Conservation (phyloP, 2,888 invertebrate genomes). For the Norana najaformis region DNA sequence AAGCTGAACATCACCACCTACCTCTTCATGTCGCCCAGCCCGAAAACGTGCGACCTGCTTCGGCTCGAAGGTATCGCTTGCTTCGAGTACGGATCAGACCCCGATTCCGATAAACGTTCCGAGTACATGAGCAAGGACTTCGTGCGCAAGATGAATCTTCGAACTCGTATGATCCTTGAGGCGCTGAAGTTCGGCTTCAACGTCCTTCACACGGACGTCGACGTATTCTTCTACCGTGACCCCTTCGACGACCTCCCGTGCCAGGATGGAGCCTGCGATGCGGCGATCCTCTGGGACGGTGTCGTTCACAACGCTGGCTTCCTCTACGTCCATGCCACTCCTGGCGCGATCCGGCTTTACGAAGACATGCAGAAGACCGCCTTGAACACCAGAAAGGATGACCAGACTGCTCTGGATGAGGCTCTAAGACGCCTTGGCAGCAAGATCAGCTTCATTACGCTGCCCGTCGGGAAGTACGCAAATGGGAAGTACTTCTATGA, state of each 20-base stretch:
- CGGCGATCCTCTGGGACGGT: not conserved
- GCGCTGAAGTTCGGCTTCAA: conserved; percentile 30
- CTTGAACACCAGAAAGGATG: conserved; percentile 22
- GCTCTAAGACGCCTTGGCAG: not conserved
- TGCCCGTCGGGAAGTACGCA: conserved; percentile 26
- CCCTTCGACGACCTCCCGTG: conserved; percentile 31
- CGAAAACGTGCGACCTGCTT: not conserved
- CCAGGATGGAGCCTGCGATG: conserved; percentile 26
- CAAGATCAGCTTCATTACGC: not conserved
- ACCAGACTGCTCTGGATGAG: conserved; percentile 29
- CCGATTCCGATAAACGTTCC: not conserved
- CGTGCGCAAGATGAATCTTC: conserved; percentile 33
- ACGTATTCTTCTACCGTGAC: conserved; percentile 30
- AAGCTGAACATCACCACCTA: conserved; percentile 28
- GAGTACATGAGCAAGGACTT: conserved; percentile 29
- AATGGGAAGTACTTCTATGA: conserved; percentile 37
- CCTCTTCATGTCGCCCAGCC: conserved; percentile 26
- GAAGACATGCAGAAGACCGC: conserved; percentile 20
- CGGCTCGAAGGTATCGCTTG: not conserved
- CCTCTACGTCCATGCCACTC: conserved; percentile 26
- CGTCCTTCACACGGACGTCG: conserved; percentile 33
- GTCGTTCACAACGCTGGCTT: conserved; percentile 33
- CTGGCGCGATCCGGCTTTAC: not conserved
- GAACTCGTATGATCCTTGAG: conserved; percentile 30
- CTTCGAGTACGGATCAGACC: conserved; percentile 17